phyloP scores from a whole-genome alignment of 2,888 invertebrate species.

The Ennomos erosarius region DNA sequence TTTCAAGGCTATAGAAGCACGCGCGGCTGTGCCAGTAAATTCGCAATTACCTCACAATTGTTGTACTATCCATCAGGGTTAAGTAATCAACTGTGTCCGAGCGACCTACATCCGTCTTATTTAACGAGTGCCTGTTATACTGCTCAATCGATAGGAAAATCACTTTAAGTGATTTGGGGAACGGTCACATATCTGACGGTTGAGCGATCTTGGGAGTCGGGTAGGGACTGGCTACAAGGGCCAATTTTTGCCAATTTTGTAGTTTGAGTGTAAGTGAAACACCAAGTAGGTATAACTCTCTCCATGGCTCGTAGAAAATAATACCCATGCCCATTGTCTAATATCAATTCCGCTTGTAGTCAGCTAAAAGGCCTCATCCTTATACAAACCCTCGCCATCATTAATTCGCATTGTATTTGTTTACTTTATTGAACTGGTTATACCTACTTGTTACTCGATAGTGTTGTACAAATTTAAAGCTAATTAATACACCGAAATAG shows the following conservation, averaged over 20 bases:
- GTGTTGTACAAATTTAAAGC: conserved; percentile 23
- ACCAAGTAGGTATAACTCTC: too few species aligned
- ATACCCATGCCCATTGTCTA: too few species aligned
- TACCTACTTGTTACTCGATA: conserved; percentile 21
- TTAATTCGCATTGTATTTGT: conserved; percentile 44
- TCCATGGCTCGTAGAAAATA: too few species aligned
- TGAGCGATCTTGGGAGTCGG: conserved; percentile 23
- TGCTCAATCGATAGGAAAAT: conserved; percentile 66
- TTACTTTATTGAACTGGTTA: conserved; percentile 56
- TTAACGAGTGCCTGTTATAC: conserved; percentile 53
- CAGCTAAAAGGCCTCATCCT: conserved; percentile 2
- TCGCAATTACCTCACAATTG: conserved; percentile 40
- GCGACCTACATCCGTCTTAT: conserved; percentile 61
- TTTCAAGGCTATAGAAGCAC: conserved; percentile 22
- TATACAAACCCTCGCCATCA: conserved; percentile 12
- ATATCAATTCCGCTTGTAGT: not conserved
- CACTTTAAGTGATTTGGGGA: conserved; percentile 53
- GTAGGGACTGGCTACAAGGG: conserved; percentile 5
- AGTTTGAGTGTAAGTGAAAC: too few species aligned
- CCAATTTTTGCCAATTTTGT: conserved; percentile 14
- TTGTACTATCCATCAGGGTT: conserved; percentile 46
- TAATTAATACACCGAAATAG: conserved; percentile 54
- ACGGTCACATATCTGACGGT: conserved; percentile 37
- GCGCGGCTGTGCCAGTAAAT: conserved; percentile 30
- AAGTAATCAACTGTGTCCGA: conserved; percentile 53